phyloP scores from a whole-genome alignment of 2,888 invertebrate species.

The Synanthedon andrenaeformis region DNA sequence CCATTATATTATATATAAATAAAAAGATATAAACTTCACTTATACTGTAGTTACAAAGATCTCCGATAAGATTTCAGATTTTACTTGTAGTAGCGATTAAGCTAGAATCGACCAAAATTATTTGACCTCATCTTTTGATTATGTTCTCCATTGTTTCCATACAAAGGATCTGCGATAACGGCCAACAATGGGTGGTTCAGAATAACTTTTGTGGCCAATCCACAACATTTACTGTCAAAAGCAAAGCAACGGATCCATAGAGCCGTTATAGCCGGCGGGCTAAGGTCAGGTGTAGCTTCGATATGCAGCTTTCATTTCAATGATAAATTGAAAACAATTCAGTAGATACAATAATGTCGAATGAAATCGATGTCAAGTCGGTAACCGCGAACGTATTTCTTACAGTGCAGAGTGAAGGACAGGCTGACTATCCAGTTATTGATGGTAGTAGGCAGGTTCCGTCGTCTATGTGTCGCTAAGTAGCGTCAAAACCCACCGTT shows the following conservation, averaged over 20 bases:
- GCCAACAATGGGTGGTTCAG: background rate
- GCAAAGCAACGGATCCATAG: constrained; percentile 38
- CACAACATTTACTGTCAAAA: constrained; percentile 62
- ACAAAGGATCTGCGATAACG: background rate
- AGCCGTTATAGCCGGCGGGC: constrained; percentile 41
- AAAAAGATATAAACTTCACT: background rate
- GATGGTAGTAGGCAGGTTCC: too few species aligned
- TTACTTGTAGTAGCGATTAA: background rate
- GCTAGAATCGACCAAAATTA: background rate
- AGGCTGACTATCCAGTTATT: too few species aligned
- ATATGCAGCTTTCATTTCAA: constrained; percentile 5
- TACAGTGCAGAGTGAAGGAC: too few species aligned
- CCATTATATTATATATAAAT: background rate
- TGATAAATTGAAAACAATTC: background rate
- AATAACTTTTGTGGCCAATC: constrained; percentile 13
- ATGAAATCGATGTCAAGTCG: background rate
- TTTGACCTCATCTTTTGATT: background rate
- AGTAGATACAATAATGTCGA: background rate
- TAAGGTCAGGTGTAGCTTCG: constrained; percentile 7
- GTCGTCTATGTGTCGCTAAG: too few species aligned
- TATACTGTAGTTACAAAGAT: background rate
- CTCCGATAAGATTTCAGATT: background rate
- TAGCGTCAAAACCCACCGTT: too few species aligned
- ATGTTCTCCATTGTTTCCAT: background rate
- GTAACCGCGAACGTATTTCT: too few species aligned